Base-by-base conservation (phyloP, 2,888 invertebrate species). In the Frankliniella fusca region DNA sequence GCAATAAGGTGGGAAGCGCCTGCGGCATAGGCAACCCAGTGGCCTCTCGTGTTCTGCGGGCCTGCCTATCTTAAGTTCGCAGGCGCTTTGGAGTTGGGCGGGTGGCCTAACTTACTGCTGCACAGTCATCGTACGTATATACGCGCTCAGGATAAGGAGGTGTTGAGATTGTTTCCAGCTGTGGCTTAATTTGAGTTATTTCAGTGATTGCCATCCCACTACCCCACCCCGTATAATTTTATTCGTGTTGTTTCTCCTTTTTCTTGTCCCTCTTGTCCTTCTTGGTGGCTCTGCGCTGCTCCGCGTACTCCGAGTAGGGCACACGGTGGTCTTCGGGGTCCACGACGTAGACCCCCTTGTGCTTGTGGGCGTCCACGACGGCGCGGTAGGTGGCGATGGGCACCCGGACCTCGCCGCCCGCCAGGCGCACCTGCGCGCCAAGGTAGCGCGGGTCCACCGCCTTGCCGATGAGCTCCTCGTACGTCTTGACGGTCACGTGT, bases 311-410 rank as follows among this genome's bases (percentile, higher is more conserved):
- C 70, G 23, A 9, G 70, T 76, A 76, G 27, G 8, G 27, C 70
- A 76, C 27, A 9, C 70, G 70, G 70, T 76, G 70, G 70, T 76
- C 70, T 27, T 76, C 70, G 70, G 23, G 70, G 70, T 76, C 27
- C 70, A 23, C 70, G 23, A 76, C 70, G 70, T 76, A 76, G 23
- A 76, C 70, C 10, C 70, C 70, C 70, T 23, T n/a, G 70, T 76
- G 70, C 23, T 27, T 27, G 70, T 76, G 70, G 70, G 70, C 70
- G 70, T 76, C 27, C 23, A 76, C 70, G 27, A 76, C 70, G 70
- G 70, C 70, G 70, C 70, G 70, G 70, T 76, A 76, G 11, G 70
- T 76, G 23, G 12, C 27, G 23, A 27, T 27, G 70, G 70, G 70
- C 2, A 76, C 70, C 70, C 27, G 27, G 70, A 76, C 70, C 38